A percentile compares a stretch with the other conserved stretches of the same genome.
Conservation (phyloP, 1,140 invertebrate species). For the Cyclargus thomasi region DNA sequence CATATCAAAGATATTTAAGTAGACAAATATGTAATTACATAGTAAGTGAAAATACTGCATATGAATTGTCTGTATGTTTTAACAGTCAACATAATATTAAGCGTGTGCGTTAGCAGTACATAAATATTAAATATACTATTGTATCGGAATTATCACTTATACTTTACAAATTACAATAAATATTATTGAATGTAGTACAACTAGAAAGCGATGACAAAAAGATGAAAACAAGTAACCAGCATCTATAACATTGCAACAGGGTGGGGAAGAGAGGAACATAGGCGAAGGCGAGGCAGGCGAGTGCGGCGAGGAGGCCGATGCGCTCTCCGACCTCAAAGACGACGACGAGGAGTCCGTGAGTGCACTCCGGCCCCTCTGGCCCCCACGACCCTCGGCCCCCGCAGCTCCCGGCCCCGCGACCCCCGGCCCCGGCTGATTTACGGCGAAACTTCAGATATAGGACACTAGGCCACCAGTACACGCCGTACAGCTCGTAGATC, state of each 20-base stretch:
- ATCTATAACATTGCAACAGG: constrained; percentile 42
- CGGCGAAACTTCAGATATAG: constrained; percentile 48
- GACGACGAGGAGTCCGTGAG: constrained; percentile 71
- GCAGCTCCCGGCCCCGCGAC: neutral
- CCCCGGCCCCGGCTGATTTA: constrained; percentile 27
- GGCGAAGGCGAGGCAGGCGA: constrained; percentile 45
- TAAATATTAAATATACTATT: no score
- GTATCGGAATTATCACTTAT: no score
- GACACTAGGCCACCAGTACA: constrained; percentile 54
- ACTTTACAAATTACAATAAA: no score
- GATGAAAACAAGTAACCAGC: neutral
- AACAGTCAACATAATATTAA: no score
- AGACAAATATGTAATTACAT: no score
- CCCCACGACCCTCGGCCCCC: neutral
- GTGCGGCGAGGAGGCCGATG: constrained; percentile 47
- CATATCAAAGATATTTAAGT: no score
- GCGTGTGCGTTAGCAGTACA: no score
- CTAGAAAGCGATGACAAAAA: neutral
- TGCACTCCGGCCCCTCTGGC: constrained; percentile 43
- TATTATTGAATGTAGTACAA: no score
- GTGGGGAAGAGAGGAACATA: constrained; percentile 53
- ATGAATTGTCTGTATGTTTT: no score
- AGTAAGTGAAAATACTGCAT: no score
- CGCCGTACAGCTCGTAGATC: constrained; percentile 41
- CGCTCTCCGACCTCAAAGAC: constrained; percentile 64